phyloP scores from a whole-genome alignment of 2,113 vertebrate genomes.

The Oriolus oriolus region DNA sequence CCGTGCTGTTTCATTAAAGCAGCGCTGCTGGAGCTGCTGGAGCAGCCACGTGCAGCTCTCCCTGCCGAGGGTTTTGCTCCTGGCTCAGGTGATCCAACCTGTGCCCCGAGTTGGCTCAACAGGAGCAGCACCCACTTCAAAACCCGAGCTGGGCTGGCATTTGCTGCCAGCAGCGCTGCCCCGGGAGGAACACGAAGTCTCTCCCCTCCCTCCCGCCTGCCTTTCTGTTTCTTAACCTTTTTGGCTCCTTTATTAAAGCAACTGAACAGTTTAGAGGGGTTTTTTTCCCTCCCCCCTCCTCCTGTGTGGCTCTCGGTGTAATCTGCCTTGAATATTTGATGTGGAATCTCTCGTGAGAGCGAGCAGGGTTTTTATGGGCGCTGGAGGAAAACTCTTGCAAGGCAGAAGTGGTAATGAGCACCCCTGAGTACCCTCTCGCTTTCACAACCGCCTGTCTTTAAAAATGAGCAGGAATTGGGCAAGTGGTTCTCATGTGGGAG shows the following conservation, averaged over 20 bases:
- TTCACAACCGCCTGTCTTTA: background rate
- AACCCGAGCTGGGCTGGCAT: background rate
- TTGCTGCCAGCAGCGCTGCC: background rate
- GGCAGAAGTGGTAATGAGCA: conserved; percentile 61
- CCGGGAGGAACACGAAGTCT: background rate
- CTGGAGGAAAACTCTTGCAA: background rate
- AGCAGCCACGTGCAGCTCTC: background rate
- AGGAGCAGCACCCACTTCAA: background rate
- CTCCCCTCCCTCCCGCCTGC: background rate
- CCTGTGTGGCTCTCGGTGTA: background rate
- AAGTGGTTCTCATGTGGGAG: conserved; percentile 11
- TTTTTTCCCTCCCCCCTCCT: background rate
- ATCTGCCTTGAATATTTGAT: conserved; percentile 51
- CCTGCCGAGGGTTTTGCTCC: background rate
- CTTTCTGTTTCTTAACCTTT: background rate
- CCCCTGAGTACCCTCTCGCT: conserved; percentile 31
- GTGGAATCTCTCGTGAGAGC: background rate
- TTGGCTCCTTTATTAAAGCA: conserved; percentile 43
- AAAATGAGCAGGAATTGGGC: conserved; percentile 45
- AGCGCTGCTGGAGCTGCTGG: background rate
- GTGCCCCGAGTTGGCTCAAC: background rate
- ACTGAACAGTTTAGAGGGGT: background rate
- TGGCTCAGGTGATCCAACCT: background rate
- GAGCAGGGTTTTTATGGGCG: background rate
- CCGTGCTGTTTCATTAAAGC: background rate